Percentiles rank a stretch among this genome's conserved stretches.
Evolutionary conservation across 2,888 invertebrate species (phyloP).

Genomic region (Odontocolon sp.): DNA sequence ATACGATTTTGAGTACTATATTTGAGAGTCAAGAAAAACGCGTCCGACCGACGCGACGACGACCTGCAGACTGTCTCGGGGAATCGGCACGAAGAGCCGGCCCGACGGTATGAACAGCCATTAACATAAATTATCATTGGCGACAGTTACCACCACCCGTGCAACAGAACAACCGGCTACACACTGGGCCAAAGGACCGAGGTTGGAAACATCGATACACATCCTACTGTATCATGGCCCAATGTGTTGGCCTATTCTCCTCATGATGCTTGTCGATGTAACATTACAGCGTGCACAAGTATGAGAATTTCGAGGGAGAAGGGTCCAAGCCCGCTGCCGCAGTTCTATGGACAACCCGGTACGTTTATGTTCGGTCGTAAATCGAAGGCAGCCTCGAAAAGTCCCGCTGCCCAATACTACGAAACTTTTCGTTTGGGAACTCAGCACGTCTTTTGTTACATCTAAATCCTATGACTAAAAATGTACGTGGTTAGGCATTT

Average conservation of each 20-base stretch:
- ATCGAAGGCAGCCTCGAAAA: slow-evolving; percentile 48
- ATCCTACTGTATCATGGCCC: neutral
- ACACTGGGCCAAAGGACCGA: slow-evolving; percentile 47
- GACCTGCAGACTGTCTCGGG: slow-evolving; percentile 76
- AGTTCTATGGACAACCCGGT: slow-evolving; percentile 40
- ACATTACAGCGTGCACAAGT: too few relatives aligned
- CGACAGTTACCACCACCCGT: slow-evolving; percentile 82
- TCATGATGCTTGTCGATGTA: slow-evolving; percentile 18
- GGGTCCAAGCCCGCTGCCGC: slow-evolving; percentile 34
- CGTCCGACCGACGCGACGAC: slow-evolving; percentile 76
- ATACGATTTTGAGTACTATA: neutral
- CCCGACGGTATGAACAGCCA: slow-evolving; percentile 77
- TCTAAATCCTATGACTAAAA: slow-evolving; percentile 53
- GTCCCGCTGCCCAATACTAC: slow-evolving; percentile 41
- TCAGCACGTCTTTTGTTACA: slow-evolving; percentile 38
- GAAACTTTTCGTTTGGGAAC: slow-evolving; percentile 46
- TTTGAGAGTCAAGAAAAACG: slow-evolving; percentile 22
- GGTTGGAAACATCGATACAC: slow-evolving; percentile 10
- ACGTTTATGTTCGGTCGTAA: slow-evolving; percentile 55
- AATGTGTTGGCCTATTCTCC: slow-evolving; percentile 16
- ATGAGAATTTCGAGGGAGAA: slow-evolving; percentile 41
- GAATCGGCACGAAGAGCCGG: slow-evolving; percentile 62
- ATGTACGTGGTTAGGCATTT: slow-evolving; percentile 28
- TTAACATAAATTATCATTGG: slow-evolving; percentile 84
- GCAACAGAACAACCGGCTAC: slow-evolving; percentile 60